A percentile compares a stretch with the other conserved stretches of the same genome.
These are phyloP conservation scores for Sicus ferrugineus DNA, from an alignment of 2,888 invertebrate genomes.

Conservation along the genomic window DNA sequence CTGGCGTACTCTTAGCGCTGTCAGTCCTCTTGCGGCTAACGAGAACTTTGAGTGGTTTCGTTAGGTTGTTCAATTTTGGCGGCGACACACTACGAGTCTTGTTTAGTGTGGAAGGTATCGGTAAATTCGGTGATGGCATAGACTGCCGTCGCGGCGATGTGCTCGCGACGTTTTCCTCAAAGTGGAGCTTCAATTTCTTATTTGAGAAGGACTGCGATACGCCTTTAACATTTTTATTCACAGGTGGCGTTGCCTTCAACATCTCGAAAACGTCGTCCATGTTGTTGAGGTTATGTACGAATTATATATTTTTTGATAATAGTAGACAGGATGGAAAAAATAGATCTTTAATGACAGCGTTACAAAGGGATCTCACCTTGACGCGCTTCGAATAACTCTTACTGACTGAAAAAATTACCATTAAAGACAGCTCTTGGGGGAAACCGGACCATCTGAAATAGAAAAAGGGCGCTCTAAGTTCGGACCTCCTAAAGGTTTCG, in stretches of 20 bases:
- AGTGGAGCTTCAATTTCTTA: not conserved
- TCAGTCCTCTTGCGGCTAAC: conserved; percentile 41
- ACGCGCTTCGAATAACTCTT: no score
- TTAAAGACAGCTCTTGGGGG: no score
- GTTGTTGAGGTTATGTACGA: conserved; percentile 10
- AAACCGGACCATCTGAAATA: no score
- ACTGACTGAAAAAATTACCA: no score
- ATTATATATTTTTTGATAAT: not conserved
- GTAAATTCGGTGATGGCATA: conserved; percentile 40
- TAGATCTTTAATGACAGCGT: no score
- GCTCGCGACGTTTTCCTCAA: not conserved
- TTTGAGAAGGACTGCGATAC: not conserved
- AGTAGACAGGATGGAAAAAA: no score
- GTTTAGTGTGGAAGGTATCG: conserved; percentile 29
- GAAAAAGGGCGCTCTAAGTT: no score
- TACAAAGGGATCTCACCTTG: no score
- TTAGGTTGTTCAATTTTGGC: conserved; percentile 33
- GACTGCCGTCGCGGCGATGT: conserved; percentile 40
- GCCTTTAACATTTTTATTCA: conserved; percentile 20
- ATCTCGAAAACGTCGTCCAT: conserved; percentile 46
- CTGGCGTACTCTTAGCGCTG: not conserved
- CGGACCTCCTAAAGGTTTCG: no score
- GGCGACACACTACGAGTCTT: conserved; percentile 45
- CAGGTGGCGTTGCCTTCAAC: conserved; percentile 39
- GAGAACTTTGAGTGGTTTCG: conserved; percentile 42